Evolutionary conservation across 2,113 vertebrate species (phyloP).

Genomic region (Oryzias curvinotus): DNA sequence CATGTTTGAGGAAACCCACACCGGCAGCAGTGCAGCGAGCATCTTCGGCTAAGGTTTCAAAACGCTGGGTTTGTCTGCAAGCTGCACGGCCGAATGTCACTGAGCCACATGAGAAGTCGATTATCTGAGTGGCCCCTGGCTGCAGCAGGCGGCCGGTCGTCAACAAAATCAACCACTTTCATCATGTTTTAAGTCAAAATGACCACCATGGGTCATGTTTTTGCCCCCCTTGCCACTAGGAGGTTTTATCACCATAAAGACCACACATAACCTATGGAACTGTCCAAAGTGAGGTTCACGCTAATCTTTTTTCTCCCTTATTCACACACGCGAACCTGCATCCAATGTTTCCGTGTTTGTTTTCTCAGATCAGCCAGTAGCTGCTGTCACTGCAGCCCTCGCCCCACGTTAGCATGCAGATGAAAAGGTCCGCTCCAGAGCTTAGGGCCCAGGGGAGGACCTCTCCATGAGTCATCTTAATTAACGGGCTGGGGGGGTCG

Average conservation of each 20-base stretch:
- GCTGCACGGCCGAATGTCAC: not conserved
- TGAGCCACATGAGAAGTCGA: no score
- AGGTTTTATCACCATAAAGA: conserved; percentile 30
- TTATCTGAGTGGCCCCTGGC: no score
- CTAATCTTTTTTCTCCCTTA: no score
- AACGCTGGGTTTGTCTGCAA: conserved; percentile 40
- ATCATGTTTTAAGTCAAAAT: not conserved
- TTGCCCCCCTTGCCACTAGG: conserved; percentile 57
- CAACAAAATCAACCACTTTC: no score
- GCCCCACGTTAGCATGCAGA: conserved; percentile 49
- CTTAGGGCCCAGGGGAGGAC: conserved; percentile 51
- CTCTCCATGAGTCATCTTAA: conserved; percentile 67
- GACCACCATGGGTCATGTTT: conserved; percentile 11
- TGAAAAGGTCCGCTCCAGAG: conserved; percentile 60
- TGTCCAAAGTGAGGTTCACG: no score
- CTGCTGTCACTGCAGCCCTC: conserved; percentile 42
- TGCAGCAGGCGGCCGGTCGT: no score
- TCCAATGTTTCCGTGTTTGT: conserved; percentile 11
- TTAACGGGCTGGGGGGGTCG: conserved; percentile 53
- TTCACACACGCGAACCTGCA: no score
- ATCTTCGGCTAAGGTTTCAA: conserved; percentile 61
- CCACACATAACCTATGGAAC: not conserved
- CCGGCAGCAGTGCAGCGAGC: conserved; percentile 55
- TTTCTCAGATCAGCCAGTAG: no score
- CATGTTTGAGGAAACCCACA: conserved; percentile 81